A percentile compares a stretch with the other conserved stretches of the same genome.
Evolutionary conservation across 2,113 vertebrate species (phyloP).

Genomic region (Cairina moschata): DNA sequence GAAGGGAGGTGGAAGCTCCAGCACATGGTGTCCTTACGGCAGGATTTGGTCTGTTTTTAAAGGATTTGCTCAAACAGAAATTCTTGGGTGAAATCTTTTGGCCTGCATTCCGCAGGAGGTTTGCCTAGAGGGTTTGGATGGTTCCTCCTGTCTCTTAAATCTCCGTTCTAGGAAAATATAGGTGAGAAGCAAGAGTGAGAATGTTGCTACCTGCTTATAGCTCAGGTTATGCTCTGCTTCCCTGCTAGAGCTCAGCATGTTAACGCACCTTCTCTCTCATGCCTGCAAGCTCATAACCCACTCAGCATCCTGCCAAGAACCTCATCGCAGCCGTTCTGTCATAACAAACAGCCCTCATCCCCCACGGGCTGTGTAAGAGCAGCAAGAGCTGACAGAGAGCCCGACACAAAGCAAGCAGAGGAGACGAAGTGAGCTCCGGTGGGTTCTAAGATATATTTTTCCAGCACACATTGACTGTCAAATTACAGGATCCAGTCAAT

Average conservation of each 20-base stretch:
- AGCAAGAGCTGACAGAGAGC: not conserved
- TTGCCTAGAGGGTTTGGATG: not conserved
- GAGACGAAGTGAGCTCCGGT: not conserved
- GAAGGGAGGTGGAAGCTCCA: not conserved
- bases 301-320: constrained; percentile 32
- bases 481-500: constrained; percentile 52
- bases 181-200: not conserved
- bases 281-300: constrained; percentile 1
- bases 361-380: not conserved
- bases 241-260: not conserved
- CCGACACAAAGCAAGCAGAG: constrained; percentile 16
- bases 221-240: not conserved
- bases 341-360: constrained; percentile 2
- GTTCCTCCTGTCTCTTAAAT: not conserved
- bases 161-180: not conserved
- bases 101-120: not conserved
- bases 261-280: not conserved
- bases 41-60: not conserved
- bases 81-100: not conserved
- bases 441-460: not conserved
- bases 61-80: not conserved
- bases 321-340: constrained; percentile 23
- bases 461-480: not conserved
- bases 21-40: not conserved
- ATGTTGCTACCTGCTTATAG: not conserved